phyloP scores from a whole-genome alignment of 2,113 vertebrate genomes.

The Melanerpes aurifrons region DNA sequence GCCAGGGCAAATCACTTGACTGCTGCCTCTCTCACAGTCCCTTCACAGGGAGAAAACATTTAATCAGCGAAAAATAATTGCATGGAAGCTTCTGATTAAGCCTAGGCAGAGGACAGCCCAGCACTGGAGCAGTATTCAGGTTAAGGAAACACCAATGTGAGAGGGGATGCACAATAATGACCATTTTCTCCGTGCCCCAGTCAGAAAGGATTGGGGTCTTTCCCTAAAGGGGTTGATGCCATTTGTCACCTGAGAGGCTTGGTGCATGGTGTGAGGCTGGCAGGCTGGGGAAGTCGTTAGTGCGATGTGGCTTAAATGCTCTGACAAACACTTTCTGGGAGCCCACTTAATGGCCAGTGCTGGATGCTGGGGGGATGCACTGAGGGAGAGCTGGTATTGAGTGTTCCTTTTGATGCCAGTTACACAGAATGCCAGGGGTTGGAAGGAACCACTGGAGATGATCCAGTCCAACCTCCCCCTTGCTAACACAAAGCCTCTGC shows the following conservation, averaged over 20 bases:
- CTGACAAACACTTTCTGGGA: not conserved
- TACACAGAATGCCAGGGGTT: no score
- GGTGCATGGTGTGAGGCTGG: not conserved
- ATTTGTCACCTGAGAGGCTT: not conserved
- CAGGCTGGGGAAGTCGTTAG: not conserved
- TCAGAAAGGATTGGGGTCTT: not conserved
- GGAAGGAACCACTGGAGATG: no score
- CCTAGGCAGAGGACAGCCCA: not conserved
- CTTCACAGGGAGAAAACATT: not conserved
- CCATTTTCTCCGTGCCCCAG: not conserved
- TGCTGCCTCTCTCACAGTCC: not conserved
- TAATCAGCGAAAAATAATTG: not conserved
- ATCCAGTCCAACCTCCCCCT: no score
- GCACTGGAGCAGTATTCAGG: not conserved
- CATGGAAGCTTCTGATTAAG: not conserved
- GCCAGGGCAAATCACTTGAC: not conserved
- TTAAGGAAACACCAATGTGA: not conserved
- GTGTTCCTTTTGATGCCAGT: rapidly evolving
- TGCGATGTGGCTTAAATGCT: not conserved
- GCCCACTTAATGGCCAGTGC: not conserved
- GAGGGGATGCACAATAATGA: not conserved
- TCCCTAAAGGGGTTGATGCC: not conserved
- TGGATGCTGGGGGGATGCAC: not conserved
- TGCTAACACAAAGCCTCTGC: not conserved
- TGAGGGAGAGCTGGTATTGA: not conserved